Conservation (phyloP, 2,113 vertebrate genomes). For the Alosa alosa region DNA sequence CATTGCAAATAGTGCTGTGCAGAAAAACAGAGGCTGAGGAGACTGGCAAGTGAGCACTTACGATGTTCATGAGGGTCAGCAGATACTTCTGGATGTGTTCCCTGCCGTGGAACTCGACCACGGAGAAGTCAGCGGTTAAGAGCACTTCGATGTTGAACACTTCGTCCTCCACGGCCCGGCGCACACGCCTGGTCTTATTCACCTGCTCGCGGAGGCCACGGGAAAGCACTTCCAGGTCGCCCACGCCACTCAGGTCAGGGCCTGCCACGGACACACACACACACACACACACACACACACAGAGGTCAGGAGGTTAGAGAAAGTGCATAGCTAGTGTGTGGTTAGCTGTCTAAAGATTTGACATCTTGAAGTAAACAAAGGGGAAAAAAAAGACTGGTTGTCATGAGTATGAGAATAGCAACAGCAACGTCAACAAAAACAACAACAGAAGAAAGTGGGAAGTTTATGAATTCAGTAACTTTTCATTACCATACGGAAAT, state of each 20-base stretch:
- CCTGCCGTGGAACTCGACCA: constrained; percentile 90
- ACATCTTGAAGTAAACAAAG: neutral
- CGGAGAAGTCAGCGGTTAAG: constrained; percentile 90
- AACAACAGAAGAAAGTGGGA: neutral
- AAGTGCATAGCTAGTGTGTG: neutral
- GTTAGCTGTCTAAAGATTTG: neutral
- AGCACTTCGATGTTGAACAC: constrained; percentile 89
- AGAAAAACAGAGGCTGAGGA: neutral
- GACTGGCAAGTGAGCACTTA: constrained; percentile 66
- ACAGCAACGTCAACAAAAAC: neutral
- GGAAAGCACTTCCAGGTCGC: constrained; percentile 34
- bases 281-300: neutral
- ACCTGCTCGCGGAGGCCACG: constrained; percentile 31
- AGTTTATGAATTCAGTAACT: neutral
- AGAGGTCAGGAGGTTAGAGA: neutral
- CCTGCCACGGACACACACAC: constrained; percentile 36
- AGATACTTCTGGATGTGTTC: constrained; percentile 95
- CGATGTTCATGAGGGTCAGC: constrained; percentile 96
- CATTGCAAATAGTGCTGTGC: neutral
- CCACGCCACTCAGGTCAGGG: constrained; percentile 41
- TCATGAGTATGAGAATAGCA: neutral
- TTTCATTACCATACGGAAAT: neutral
- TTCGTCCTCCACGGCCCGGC: constrained; percentile 72
- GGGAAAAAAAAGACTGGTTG: neutral
- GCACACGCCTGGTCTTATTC: constrained; percentile 53